A percentile compares a stretch with the other conserved stretches of the same genome.
Evolutionary conservation across 2,113 vertebrate genomes (phyloP).

Genomic region (Spheniscus mendiculus): DNA sequence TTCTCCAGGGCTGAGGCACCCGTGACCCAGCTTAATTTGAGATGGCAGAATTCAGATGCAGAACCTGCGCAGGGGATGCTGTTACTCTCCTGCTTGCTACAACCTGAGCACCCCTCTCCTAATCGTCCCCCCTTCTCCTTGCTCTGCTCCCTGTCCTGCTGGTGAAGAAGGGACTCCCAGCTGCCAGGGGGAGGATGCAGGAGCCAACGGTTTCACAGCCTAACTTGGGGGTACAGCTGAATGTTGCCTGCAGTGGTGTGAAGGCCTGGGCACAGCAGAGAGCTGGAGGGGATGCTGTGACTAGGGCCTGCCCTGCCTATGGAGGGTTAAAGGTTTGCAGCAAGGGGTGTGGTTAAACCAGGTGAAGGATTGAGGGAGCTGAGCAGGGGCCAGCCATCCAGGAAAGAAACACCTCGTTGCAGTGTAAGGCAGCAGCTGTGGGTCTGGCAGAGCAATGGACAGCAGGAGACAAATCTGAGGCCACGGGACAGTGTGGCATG

Average conservation of each 20-base stretch:
- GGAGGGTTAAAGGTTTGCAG: neutral
- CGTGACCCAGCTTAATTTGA: accelerated
- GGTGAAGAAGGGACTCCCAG: accelerated
- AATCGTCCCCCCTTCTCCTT: neutral
- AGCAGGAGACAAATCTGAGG: neutral
- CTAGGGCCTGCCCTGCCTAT: neutral
- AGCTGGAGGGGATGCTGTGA: neutral
- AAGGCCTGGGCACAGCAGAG: neutral
- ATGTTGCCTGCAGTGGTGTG: neutral
- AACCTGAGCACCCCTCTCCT: neutral
- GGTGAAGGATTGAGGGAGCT: neutral
- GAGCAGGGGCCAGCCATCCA: neutral
- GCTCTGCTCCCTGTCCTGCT: neutral
- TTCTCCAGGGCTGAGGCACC: neutral
- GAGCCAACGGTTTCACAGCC: neutral
- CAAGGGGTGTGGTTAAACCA: neutral
- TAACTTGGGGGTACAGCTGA: neutral
- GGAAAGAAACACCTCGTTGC: neutral
- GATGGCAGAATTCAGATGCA: neutral
- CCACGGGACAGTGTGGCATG: neutral
- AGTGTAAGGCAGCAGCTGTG: neutral
- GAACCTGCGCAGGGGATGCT: accelerated
- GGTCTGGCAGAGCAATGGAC: neutral
- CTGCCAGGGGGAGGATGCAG: neutral
- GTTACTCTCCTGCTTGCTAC: neutral